Base-by-base conservation (phyloP, 2,888 invertebrate species). In the Callyntrura guangdongensis region DNA sequence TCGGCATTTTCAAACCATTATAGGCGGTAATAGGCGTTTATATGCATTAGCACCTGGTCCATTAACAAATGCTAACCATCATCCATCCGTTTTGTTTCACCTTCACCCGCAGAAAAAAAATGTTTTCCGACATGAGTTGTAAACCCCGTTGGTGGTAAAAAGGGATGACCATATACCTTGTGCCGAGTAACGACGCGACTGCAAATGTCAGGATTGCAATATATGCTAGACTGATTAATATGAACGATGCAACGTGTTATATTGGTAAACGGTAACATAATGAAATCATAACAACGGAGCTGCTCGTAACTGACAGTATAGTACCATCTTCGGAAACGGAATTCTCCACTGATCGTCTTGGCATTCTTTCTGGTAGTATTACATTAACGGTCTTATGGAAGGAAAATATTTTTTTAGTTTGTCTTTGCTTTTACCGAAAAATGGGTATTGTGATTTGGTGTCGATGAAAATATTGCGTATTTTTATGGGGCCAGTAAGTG, bases 31-130 rank as follows among this genome's bases (percentile, higher is more conserved):
- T 45, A 47, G 3, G 25, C 25, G 45, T 25, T 47, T 74, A 25
- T 81, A 14, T 79, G 49, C 77, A 86, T 86, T 86, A 86, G 77
- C 86, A 86, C 86, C 79, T 86, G 86, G 77, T 86, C 77, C n/a
- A 47, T 64, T 9, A 61, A 36, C 83, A 53, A 53, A 14, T 53
- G 25, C 77, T 53, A 49, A 25, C n/a, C 25, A 77, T 8, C 77
- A 47, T n/a, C 74, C 14, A 36, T 36, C 36, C 36, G 36, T 36
- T 36, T 20, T 47, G 47, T 20, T 20, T 22, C 11, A 61, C 22
- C 61, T 5, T 22, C 61, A 61, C 5, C 9, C n/a, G 61, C 36
- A 36, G 36, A 36, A 36, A 36, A 22, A 61, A 20, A 61, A 59
- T 56, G 59, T 17, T 53, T 53, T n/a, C 59, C 14, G 59, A 20